phyloP scores from a whole-genome alignment of 2,113 vertebrate genomes.

The Cnemophilus loriae region DNA sequence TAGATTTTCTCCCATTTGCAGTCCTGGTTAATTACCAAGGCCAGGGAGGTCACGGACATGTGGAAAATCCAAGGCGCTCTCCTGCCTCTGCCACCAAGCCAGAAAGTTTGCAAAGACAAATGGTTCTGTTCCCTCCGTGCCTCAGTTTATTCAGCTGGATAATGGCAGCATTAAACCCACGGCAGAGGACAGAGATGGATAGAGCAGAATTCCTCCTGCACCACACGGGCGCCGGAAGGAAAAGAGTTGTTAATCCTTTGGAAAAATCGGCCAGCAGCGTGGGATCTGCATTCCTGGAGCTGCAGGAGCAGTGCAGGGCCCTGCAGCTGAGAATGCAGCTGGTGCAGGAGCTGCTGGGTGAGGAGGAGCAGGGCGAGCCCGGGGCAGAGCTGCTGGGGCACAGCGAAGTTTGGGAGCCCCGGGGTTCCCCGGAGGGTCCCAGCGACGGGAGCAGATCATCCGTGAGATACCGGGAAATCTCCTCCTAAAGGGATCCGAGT shows the following conservation, averaged over 20 bases:
- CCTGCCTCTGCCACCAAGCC: background rate
- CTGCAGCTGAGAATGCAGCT: background rate
- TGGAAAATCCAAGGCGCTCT: background rate
- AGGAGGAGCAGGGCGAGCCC: background rate
- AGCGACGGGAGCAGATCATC: background rate
- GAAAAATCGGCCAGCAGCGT: accelerated
- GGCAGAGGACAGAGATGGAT: background rate
- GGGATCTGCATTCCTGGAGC: accelerated
- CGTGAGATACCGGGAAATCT: constrained; percentile 28
- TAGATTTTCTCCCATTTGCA: background rate
- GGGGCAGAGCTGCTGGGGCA: background rate
- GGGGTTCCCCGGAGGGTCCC: background rate
- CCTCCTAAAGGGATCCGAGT: constrained; percentile 46
- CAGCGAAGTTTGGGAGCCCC: background rate
- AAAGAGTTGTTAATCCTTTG: background rate
- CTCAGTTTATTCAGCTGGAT: background rate
- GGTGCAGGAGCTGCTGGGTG: background rate
- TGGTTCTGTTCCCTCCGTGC: background rate
- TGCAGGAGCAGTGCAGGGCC: accelerated
- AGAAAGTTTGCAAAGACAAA: background rate
- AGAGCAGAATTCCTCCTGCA: background rate
- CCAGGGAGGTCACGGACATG: background rate
- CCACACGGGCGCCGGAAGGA: background rate
- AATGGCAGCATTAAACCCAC: background rate
- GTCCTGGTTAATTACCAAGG: background rate